Base-by-base conservation (phyloP, 2,797 vertebrate genomes). In the Pseudochaenichthys georgianus region DNA sequence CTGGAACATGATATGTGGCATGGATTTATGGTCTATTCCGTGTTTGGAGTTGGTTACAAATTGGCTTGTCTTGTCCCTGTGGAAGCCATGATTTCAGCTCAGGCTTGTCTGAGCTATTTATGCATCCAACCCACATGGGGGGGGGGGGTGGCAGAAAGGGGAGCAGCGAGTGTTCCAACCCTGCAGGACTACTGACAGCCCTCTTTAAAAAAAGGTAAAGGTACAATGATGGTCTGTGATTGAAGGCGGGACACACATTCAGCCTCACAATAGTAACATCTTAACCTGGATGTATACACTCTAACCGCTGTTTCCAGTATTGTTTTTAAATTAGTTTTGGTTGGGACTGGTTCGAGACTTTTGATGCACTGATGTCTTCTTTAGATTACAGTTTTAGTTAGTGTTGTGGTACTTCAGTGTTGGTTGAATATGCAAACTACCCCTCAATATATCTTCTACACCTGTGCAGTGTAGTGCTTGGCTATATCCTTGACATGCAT, bases 51-150 rank as follows among this genome's bases (percentile, higher is more conserved):
- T 63, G 60, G 45, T 65, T 34, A 58, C 69, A 80, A 84, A 64
- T 81, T 68, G 53, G 51, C 66, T 31, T 70, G 69, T 45, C 9
- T 72, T 48, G 54, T 70, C 45, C 57, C 64, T 6, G 51, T 85
- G 77, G 85, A 80, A 86, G 85, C 87, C 87, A 87, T 89, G 76
- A 88, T 54, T 66, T 79, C 78, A 70, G 86, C 60, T 60, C 51
- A 43, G 43, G 78, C 78, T 31, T 66, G 19, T 66, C 41, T 41
- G 45, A 78, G 67, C 54, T 65, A 16, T 80, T 62, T 59, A 55
- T 78, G 69, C 59, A 48, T 41, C 64, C 76, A 58, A 4, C 45
- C 53, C 19, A 58, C 64, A 77, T 53, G 64, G 47, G 3, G 28
- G 64, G 47, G 3, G 28, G 28, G 28, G 67, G 41, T 57, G 77